Percentiles rank a stretch among this genome's conserved stretches.
Conservation (phyloP, 2,888 invertebrate species). For the Drosophila prostipennis region DNA sequence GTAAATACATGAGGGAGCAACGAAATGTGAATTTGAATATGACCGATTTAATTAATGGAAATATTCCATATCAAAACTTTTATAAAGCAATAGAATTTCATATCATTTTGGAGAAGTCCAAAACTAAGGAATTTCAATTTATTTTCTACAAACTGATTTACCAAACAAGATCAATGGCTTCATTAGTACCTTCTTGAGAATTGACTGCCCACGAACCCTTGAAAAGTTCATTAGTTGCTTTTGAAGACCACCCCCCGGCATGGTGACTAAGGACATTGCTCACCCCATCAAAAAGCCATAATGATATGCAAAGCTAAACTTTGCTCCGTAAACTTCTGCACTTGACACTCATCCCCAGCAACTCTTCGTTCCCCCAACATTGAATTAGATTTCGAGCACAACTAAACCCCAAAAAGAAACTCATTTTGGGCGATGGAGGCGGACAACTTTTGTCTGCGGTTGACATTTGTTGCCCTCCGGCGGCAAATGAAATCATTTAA, state of each 20-base stretch:
- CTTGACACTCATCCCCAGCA: slow-evolving; percentile 23
- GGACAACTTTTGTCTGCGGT: slow-evolving; percentile 49
- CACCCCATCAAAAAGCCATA: slow-evolving; percentile 42
- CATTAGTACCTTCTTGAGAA: background rate
- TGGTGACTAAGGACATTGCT: slow-evolving; percentile 25
- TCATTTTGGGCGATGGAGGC: slow-evolving; percentile 11
- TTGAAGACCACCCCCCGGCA: slow-evolving; percentile 8
- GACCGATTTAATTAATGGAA: background rate
- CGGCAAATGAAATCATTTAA: slow-evolving; percentile 71
- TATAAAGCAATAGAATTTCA: too few relatives aligned
- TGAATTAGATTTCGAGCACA: slow-evolving; percentile 43
- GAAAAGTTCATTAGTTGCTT: slow-evolving; percentile 21
- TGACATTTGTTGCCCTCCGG: slow-evolving; percentile 58
- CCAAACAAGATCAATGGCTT: background rate
- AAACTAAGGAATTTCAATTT: background rate
- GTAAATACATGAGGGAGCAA: background rate
- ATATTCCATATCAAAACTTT: too few relatives aligned
- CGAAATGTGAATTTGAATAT: background rate
- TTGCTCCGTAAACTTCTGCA: slow-evolving; percentile 35
- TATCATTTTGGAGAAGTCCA: too few relatives aligned
- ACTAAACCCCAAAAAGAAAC: slow-evolving; percentile 40
- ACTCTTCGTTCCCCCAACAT: background rate
- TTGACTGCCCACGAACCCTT: slow-evolving; percentile 5
- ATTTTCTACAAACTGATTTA: background rate
- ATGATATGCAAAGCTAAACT: slow-evolving; percentile 46